These are phyloP conservation scores for Ornithorhynchus anatinus DNA, from an alignment of 2,113 vertebrate genomes.

Conservation along the genomic window DNA sequence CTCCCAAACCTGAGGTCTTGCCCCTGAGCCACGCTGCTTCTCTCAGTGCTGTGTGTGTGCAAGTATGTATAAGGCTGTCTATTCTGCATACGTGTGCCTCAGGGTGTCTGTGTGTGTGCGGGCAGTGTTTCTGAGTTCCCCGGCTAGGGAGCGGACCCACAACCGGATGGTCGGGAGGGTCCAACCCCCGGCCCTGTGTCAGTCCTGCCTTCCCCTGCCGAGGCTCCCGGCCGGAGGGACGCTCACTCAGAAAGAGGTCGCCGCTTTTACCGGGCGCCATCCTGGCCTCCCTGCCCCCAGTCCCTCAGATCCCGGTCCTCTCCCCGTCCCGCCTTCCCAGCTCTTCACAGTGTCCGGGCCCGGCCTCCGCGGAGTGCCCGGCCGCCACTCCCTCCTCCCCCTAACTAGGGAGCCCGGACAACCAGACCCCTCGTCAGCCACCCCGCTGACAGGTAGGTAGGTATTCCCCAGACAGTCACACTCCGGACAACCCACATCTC, in stretches of 20 bases:
- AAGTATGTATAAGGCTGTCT: neutral
- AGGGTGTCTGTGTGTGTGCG: fast-evolving
- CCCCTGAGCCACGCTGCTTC: too few species aligned
- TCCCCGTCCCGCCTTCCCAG: neutral
- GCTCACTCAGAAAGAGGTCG: neutral
- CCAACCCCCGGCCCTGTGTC: neutral
- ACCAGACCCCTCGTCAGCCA: too few species aligned
- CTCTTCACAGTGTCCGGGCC: neutral
- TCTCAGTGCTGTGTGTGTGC: neutral
- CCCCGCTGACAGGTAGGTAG: too few species aligned
- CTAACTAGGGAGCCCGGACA: too few species aligned
- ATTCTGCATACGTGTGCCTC: neutral
- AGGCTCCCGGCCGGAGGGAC: neutral
- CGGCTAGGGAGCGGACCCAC: neutral
- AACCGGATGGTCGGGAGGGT: neutral
- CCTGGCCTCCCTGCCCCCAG: too few species aligned
- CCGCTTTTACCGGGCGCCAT: neutral
- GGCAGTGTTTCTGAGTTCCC: neutral
- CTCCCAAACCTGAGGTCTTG: too few species aligned
- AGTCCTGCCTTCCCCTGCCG: neutral
- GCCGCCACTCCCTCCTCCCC: too few species aligned
- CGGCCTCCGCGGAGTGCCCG: too few species aligned
- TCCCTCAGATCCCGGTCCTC: neutral
- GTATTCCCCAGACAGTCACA: too few species aligned
- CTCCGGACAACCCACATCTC: too few species aligned